A percentile compares a stretch with the other conserved stretches of the same genome.
These are phyloP conservation scores for Eurosta solidaginis DNA, from an alignment of 1,140 invertebrate species.

Conservation along the genomic window DNA sequence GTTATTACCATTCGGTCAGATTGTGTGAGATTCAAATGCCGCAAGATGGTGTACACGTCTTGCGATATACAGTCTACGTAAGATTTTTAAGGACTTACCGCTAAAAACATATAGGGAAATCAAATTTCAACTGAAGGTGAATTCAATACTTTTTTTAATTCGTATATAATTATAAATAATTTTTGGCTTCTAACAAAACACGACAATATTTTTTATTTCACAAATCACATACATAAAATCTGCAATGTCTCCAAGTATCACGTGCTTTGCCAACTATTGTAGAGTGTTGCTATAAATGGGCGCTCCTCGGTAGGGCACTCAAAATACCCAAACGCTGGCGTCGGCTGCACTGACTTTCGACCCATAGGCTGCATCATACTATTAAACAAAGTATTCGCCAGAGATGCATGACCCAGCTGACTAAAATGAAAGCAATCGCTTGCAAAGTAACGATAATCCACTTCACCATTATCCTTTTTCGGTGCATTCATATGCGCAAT, in stretches of 20 bases:
- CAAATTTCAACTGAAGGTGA: no score
- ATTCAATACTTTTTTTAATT: no score
- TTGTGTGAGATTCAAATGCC: no score
- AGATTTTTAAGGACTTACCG: no score
- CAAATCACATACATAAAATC: background rate
- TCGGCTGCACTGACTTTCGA: conserved; percentile 30
- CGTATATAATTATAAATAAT: no score
- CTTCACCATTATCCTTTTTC: conserved; percentile 48
- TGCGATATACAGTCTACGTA: no score
- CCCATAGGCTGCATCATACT: conserved; percentile 65
- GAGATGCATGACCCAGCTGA: conserved; percentile 66
- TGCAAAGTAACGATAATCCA: conserved; percentile 68
- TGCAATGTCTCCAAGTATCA: background rate
- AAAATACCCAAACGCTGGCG: conserved; percentile 10
- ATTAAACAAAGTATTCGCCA: conserved; percentile 66
- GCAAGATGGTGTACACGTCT: no score
- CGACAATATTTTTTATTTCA: no score
- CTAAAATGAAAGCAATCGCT: conserved; percentile 77
- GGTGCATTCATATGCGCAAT: conserved; percentile 59
- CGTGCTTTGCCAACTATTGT: conserved; percentile 4
- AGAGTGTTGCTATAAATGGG: conserved; percentile 30
- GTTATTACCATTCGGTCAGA: no score
- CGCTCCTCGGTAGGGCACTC: conserved; percentile 30
- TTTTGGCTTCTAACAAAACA: no score
- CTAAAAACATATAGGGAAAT: no score